Conservation (phyloP, 2,113 vertebrate genomes). For the Dicaeum eximium region DNA sequence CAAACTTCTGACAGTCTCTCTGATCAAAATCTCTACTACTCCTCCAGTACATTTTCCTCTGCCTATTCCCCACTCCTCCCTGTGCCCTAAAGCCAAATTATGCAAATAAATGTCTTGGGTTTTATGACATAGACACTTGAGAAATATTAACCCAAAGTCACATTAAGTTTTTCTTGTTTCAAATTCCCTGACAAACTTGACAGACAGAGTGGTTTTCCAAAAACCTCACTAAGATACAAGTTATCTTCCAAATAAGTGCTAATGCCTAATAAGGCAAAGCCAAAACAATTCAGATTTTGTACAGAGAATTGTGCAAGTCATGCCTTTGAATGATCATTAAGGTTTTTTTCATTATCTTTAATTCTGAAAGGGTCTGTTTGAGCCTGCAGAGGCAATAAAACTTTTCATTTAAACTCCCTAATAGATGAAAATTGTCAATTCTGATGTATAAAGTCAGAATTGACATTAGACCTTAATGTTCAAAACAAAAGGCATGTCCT, state of each 20-base stretch:
- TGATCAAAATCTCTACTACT: neutral
- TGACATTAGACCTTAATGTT: neutral
- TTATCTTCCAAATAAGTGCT: neutral
- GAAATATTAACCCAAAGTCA: slow-evolving; percentile 24
- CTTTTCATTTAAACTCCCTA: neutral
- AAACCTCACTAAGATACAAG: neutral
- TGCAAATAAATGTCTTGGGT: neutral
- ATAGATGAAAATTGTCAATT: neutral
- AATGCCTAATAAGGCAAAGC: neutral
- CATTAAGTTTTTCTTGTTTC: neutral
- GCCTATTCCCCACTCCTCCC: neutral
- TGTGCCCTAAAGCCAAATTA: slow-evolving; percentile 11
- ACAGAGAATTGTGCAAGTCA: neutral
- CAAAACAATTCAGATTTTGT: neutral
- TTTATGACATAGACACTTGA: slow-evolving; percentile 14
- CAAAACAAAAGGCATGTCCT: neutral
- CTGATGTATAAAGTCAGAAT: neutral
- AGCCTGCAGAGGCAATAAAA: neutral
- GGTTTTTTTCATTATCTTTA: neutral
- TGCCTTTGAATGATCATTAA: neutral
- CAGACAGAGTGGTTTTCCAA: neutral
- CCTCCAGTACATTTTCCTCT: neutral
- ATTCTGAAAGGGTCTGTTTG: neutral
- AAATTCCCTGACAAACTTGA: slow-evolving; percentile 5
- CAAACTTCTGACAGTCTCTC: neutral